Evolutionary conservation across 2,797 vertebrate species (phyloP), one percentile per base, ranked within the genome.

Genomic region (Octomys mimax): DNA sequence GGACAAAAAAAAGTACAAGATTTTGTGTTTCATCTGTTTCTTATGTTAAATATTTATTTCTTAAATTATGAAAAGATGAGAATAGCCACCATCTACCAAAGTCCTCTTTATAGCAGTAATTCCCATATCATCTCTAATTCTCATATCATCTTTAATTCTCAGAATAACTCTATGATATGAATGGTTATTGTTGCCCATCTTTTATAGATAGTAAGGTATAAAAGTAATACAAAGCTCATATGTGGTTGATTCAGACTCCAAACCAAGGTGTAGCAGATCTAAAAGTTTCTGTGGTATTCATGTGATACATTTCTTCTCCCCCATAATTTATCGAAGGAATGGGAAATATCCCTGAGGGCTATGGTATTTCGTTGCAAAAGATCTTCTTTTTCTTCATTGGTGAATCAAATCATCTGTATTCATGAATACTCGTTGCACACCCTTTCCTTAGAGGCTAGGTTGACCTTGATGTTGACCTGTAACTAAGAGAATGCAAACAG

Each of bases 21-120:
- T 68, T 5, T 52, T 62, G 3, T 78, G 39, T 4, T 82, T 73
- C 9, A 57, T 66, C 28, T 86, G 7, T 91, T 71, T 92, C 6
- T 39, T 36, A 75, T 66, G 21, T 68, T 93, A 70, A 88, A 62
- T 86, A 66, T 73, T 36, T 90, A 64, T 80, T 81, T 84, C 33
- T 87, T 94, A 82, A 95, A 96, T 81, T 93, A 83, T 80, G 16
- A 87, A 96, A 87, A 42, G 46, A 88, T 36, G 13, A 80, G 1
- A 71, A 46, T 62, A 93, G 16, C 21, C 62, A 49, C 14, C 31
- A 36, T 84, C 80, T 94, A 36, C 16, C 24, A 92, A 90, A 13
- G 12, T 33, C 42, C 7, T 10, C 19, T 92, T 88, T 33, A 49
- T 0, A 68, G 18, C 1, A 36, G 9, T 92, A 83, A 6, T 21